phyloP scores from a whole-genome alignment of 2,797 vertebrate species.

The Anisognathus igniventris region DNA sequence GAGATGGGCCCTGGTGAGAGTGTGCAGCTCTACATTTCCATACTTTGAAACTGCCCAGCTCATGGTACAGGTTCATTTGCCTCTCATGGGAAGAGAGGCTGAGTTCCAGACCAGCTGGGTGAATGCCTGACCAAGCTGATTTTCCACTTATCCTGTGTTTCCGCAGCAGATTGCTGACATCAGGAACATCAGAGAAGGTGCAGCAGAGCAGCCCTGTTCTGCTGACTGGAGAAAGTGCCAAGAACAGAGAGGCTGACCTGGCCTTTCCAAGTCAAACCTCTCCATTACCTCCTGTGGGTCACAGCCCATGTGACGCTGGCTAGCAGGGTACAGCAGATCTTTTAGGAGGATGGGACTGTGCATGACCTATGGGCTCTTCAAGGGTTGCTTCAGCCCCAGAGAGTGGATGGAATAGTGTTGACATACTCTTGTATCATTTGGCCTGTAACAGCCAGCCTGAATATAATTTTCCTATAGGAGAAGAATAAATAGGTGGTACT shows the following conservation, averaged over 20 bases:
- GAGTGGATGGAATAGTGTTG: not conserved
- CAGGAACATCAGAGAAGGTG: not conserved
- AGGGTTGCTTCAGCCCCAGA: not conserved
- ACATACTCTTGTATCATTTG: not conserved
- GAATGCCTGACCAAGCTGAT: not conserved
- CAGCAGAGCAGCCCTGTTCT: not conserved
- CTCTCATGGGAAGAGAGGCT: not conserved
- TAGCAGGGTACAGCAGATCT: not conserved
- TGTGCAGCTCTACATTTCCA: fast-evolving
- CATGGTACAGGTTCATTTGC: not conserved
- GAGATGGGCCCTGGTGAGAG: not conserved
- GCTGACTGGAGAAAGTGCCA: not conserved
- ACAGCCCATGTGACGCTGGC: not conserved
- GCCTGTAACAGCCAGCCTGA: not conserved
- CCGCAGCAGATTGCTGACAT: not conserved
- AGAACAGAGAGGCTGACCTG: not conserved
- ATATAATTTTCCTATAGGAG: not conserved
- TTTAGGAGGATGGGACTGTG: not conserved
- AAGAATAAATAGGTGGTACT: not conserved
- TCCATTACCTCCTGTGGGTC: not conserved
- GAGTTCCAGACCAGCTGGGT: not conserved
- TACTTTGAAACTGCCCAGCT: not conserved
- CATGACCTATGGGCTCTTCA: not conserved
- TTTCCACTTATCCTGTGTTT: not conserved
- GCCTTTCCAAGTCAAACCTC: not conserved